phyloP scores from a whole-genome alignment of 2,113 vertebrate species.

The Cynoglossus semilaevis region DNA sequence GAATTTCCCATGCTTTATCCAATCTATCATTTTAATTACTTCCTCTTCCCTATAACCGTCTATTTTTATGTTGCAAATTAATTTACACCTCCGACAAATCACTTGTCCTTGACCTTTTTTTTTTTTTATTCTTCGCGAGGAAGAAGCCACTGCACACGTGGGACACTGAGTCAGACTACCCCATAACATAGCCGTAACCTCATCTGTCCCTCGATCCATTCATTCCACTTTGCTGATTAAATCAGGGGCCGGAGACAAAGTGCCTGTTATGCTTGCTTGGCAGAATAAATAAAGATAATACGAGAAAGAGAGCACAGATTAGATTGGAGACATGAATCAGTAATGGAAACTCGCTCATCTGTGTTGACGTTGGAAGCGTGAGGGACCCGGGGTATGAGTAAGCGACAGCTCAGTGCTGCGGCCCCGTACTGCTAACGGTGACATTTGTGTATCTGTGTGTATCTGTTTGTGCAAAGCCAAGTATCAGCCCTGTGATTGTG shows the following conservation, averaged over 20 bases:
- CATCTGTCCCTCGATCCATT: slow-evolving; percentile 53
- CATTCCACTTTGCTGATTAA: slow-evolving; percentile 38
- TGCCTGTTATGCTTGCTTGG: slow-evolving; percentile 31
- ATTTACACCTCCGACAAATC: slow-evolving; percentile 72
- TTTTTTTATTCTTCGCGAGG: slow-evolving; percentile 45
- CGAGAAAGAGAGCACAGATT: slow-evolving; percentile 34
- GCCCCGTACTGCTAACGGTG: too few relatives aligned
- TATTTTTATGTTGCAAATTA: slow-evolving; percentile 69
- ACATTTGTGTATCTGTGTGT: slow-evolving; percentile 12
- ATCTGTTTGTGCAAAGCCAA: slow-evolving; percentile 6
- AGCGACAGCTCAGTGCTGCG: background rate
- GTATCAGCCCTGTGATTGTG: slow-evolving; percentile 50
- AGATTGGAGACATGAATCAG: slow-evolving; percentile 57
- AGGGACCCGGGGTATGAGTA: background rate
- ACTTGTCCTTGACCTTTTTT: slow-evolving; percentile 65
- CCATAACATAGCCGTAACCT: slow-evolving; percentile 26
- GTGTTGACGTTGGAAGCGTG: background rate
- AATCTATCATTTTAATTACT: slow-evolving; percentile 80
- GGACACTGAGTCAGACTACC: slow-evolving; percentile 28
- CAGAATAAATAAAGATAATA: slow-evolving; percentile 55
- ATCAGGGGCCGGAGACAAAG: slow-evolving; percentile 47
- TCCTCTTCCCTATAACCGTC: slow-evolving; percentile 68
- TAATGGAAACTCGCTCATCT: background rate
- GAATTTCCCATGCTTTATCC: slow-evolving; percentile 53
- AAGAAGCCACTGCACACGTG: slow-evolving; percentile 13